These are phyloP conservation scores for Lamprologus callipterus DNA, from an alignment of 2,113 vertebrate genomes.

Conservation along the genomic window DNA sequence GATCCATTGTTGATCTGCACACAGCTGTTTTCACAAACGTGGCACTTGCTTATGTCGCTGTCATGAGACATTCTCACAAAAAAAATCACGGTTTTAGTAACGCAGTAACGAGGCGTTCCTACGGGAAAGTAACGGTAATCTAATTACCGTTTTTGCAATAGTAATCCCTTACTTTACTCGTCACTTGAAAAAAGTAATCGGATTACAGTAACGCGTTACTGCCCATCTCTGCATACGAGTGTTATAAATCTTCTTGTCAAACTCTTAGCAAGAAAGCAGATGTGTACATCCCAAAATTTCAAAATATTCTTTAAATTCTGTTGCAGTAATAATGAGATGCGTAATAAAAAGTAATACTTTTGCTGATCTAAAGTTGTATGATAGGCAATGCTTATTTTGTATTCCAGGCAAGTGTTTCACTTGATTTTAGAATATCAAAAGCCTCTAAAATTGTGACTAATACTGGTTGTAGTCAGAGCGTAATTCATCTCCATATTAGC, in stretches of 20 bases:
- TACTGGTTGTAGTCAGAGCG: not conserved
- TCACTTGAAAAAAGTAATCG: too few relatives aligned
- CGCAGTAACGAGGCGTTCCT: too few relatives aligned
- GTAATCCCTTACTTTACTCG: too few relatives aligned
- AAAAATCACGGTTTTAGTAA: too few relatives aligned
- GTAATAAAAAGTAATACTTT: not conserved
- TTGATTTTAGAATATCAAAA: not conserved
- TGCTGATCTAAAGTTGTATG: not conserved
- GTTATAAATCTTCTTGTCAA: not conserved
- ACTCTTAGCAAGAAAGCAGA: not conserved
- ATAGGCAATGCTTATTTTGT: not conserved
- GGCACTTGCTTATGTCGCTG: rapidly evolving
- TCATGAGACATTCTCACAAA: too few relatives aligned
- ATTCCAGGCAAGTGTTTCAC: not conserved
- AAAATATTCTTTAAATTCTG: not conserved
- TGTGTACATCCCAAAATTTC: not conserved
- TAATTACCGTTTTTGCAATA: too few relatives aligned
- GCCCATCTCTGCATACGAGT: too few relatives aligned
- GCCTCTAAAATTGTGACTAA: not conserved
- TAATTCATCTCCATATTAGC: slow-evolving; percentile 8
- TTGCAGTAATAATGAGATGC: not conserved
- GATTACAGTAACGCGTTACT: too few relatives aligned
- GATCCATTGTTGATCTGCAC: too few relatives aligned
- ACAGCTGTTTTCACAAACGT: rapidly evolving
- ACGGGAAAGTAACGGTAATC: too few relatives aligned